Evolutionary conservation across 2,797 vertebrate species (phyloP), one percentile per base, ranked within the genome.

Genomic region (Sebastes cheni): DNA sequence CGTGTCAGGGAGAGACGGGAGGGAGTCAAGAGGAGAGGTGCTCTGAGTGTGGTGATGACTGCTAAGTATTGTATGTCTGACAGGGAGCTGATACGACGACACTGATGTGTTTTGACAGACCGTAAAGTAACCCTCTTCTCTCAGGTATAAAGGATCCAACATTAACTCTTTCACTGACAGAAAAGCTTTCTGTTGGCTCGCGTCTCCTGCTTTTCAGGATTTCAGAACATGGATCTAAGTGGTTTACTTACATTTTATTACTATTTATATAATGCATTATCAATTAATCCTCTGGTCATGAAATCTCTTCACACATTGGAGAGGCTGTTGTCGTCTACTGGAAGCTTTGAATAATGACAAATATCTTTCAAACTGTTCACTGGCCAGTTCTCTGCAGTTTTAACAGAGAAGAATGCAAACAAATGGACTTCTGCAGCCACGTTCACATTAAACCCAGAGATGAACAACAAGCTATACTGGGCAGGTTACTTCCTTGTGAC

Each of bases 1-100:
- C 72, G 81, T 89, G 88, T 86, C 81, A 88, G 73, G 27, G 72
- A 74, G 81, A 56, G 81, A 69, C 55, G 22, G 55, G 55, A 36
- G 55, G 8, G 72, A 82, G 75, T 86, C 67, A 74, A 89, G 79
- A 78, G 82, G 80, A 84, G 85, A 81, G 83, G 54, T 75, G 83
- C 82, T 75, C 56, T 10, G 83, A 67, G 88, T 80, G 72, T 82
- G 84, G 89, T 2, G 69, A 85, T 85, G 92, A 92, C 89, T 91
- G 79, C 81, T 90, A 89, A 93, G 88, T 85, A 72, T 84, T 87
- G 54, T 61, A 80, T 89, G 86, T 86, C 36, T 84, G 87, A 88
- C 87, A 82, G 83, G 46, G 50, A 77, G 81, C 81, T 82, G 83
- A 81, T 85, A 69, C 62, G 34, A 79, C 72, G 77, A 84, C 64